A percentile compares a stretch with the other conserved stretches of the same genome.
Evolutionary conservation across 2,797 vertebrate genomes (phyloP).

Genomic region (Danionella dracula): DNA sequence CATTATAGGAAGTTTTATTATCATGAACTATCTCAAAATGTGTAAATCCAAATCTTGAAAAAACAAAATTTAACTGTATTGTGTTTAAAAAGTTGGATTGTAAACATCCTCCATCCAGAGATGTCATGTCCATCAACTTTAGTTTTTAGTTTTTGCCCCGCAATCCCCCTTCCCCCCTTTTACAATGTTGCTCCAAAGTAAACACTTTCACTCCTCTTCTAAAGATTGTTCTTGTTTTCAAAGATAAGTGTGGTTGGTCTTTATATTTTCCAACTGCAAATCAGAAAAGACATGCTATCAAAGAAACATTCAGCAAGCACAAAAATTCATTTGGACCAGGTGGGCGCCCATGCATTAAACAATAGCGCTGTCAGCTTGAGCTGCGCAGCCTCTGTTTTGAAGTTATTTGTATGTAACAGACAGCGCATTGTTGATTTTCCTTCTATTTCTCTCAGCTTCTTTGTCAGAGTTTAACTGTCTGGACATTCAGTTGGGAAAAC

Average conservation of each 20-base stretch:
- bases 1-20: too few species aligned
- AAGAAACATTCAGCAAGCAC: background rate
- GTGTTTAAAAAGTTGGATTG: too few species aligned
- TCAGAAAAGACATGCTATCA: background rate
- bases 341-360: conserved; percentile 6
- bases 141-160: background rate
- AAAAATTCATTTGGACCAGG: background rate
- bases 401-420: conserved; percentile 12
- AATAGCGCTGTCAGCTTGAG: background rate
- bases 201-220: background rate
- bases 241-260: background rate
- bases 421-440: conserved; percentile 10
- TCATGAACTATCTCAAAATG: too few species aligned
- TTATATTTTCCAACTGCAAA: background rate
- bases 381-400: background rate
- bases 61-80: too few species aligned
- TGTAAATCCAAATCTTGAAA: too few species aligned
- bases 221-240: background rate
- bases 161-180: too few species aligned
- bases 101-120: too few species aligned
- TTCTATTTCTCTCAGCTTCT: conserved; percentile 11
- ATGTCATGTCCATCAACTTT: background rate
- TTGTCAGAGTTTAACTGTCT: conserved; percentile 19
- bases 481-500: conserved; percentile 18
- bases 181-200: background rate